Conservation (phyloP, 1,140 invertebrate genomes). For the Eupeodes corollae region DNA sequence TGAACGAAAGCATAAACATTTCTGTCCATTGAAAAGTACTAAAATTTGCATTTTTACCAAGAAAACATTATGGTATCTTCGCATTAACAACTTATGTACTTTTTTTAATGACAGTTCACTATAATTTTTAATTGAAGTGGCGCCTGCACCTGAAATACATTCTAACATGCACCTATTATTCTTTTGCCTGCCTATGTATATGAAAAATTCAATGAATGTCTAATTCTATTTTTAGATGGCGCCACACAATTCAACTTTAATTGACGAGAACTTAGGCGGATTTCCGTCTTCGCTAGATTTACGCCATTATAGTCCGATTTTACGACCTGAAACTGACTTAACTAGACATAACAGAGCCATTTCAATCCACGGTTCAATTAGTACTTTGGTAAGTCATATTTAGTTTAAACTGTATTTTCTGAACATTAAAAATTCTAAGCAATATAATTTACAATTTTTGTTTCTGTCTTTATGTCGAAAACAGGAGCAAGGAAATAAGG, state of each 20-base stretch:
- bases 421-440: background rate
- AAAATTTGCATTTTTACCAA: no score
- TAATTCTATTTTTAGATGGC: constrained; percentile 7
- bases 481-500: constrained; percentile 28
- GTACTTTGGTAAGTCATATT: background rate
- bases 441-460: no score
- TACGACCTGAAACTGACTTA: constrained; percentile 14
- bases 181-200: background rate
- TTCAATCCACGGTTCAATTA: background rate
- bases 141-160: no score
- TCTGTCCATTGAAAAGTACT: no score
- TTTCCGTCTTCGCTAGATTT: constrained; percentile 29
- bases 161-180: no score
- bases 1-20: no score
- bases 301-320: constrained; percentile 25
- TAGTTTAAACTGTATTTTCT: background rate
- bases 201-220: background rate
- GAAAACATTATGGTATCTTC: no score
- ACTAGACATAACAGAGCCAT: no score
- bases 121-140: no score
- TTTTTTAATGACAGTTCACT: no score
- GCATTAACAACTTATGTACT: no score
- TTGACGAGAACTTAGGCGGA: constrained; percentile 29
- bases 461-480: background rate
- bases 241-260: constrained; percentile 31